A percentile compares a stretch with the other conserved stretches of the same genome.
These are phyloP conservation scores for Enoplosus armatus DNA, from an alignment of 2,797 vertebrate species.

Conservation along the genomic window DNA sequence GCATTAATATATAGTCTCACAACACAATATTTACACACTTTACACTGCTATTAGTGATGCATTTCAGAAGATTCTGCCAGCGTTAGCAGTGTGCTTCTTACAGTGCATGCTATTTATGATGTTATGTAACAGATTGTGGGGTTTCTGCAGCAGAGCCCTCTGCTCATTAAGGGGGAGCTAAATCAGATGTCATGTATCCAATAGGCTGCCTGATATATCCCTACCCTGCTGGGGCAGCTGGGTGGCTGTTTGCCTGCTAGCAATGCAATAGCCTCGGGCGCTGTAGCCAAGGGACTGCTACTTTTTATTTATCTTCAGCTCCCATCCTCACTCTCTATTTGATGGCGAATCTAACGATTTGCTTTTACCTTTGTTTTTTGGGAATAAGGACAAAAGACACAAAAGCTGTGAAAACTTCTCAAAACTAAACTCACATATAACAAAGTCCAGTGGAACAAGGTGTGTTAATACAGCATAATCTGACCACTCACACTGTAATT, in stretches of 20 bases:
- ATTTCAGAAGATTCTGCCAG: slow-evolving; percentile 31
- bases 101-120: slow-evolving; percentile 49
- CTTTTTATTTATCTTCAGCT: slow-evolving; percentile 73
- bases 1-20: background rate
- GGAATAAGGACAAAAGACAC: slow-evolving; percentile 21
- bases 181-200: slow-evolving; percentile 79
- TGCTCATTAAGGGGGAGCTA: slow-evolving; percentile 72
- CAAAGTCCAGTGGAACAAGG: background rate
- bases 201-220: slow-evolving; percentile 69
- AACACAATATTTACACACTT: slow-evolving; percentile 29
- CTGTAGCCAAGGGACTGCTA: slow-evolving; percentile 63
- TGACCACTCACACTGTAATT: background rate
- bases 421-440: background rate
- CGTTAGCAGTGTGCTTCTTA: slow-evolving; percentile 26
- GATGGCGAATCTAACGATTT: slow-evolving; percentile 42
- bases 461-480: background rate
- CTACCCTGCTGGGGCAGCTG: slow-evolving; percentile 67
- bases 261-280: slow-evolving; percentile 74
- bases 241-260: slow-evolving; percentile 78
- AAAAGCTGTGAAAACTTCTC: too few relatives aligned
- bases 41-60: slow-evolving; percentile 11
- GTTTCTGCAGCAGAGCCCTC: slow-evolving; percentile 58
- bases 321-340: slow-evolving; percentile 49
- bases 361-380: slow-evolving; percentile 40
- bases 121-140: slow-evolving; percentile 72